Conservation (phyloP, 2,113 vertebrate species). For the Picathartes gymnocephalus region DNA sequence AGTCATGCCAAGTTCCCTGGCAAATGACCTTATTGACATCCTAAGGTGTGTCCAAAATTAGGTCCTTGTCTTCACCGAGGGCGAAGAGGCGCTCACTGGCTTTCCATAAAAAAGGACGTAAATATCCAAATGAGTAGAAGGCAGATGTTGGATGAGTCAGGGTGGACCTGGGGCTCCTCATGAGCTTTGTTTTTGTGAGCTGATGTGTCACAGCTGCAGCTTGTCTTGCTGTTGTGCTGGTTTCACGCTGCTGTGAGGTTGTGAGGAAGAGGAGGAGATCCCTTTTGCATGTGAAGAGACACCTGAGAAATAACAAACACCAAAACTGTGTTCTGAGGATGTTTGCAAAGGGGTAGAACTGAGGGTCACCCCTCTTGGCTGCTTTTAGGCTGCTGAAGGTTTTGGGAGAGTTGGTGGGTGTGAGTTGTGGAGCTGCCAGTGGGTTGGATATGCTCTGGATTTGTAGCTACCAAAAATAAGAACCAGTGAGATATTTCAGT, state of each 20-base stretch:
- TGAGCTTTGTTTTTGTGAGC: neutral
- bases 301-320: neutral
- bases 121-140: neutral
- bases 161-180: neutral
- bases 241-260: neutral
- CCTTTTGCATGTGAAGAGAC: neutral
- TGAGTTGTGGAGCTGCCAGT: neutral
- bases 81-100: fast-evolving
- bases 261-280: neutral
- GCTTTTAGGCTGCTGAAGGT: neutral
- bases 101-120: constrained; percentile 2
- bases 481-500: neutral
- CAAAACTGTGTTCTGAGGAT: neutral
- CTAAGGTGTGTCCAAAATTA: constrained; percentile 24
- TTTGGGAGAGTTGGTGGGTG: neutral
- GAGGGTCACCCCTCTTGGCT: neutral
- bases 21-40: neutral
- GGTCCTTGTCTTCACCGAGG: neutral
- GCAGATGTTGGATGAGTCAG: neutral
- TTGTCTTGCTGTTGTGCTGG: neutral
- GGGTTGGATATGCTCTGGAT: neutral
- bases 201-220: neutral
- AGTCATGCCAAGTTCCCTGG: neutral
- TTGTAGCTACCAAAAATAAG: constrained; percentile 9
- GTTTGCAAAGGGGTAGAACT: neutral